Evolutionary conservation across 2,888 invertebrate genomes (phyloP).

Genomic region (Crocallis elinguaria): DNA sequence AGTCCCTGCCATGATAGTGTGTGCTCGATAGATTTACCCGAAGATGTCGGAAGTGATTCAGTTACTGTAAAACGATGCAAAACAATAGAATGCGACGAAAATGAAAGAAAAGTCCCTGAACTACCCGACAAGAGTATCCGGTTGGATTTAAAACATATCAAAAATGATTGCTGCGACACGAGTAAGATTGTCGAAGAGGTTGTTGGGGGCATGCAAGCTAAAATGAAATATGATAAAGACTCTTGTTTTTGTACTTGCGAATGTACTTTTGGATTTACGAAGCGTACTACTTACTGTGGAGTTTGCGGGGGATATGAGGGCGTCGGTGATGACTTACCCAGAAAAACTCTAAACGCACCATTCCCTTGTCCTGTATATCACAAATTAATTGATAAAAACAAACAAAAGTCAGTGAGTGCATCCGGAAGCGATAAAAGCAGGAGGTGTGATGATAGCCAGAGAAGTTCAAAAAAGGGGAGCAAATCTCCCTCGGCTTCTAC

Average conservation of each 20-base stretch:
- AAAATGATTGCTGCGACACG: conserved; percentile 54
- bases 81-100: conserved; percentile 51
- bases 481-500: conserved; percentile 44
- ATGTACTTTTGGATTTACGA: conserved; percentile 68
- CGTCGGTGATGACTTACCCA: conserved; percentile 59
- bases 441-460: conserved; percentile 45
- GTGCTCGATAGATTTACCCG: conserved; percentile 54
- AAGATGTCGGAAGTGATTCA: conserved; percentile 40
- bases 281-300: conserved; percentile 70
- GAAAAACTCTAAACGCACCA: conserved; percentile 47
- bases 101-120: conserved; percentile 46
- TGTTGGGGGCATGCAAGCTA: conserved; percentile 55
- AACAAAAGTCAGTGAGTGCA: conserved; percentile 46
- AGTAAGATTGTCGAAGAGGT: conserved; percentile 58
- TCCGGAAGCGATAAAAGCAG: conserved; percentile 62
- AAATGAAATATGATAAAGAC: conserved; percentile 54
- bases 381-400: conserved; percentile 64
- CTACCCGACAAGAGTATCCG: conserved; percentile 56
- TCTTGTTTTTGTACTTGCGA: conserved; percentile 74
- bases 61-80: conserved; percentile 60
- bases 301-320: conserved; percentile 72
- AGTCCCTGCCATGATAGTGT: conserved; percentile 43
- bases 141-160: conserved; percentile 51
- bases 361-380: conserved; percentile 74
- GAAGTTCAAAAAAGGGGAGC: conserved; percentile 43